Percentiles rank a stretch among this genome's conserved stretches.
Evolutionary conservation across 2,888 invertebrate species (phyloP).

Genomic region (Ypsolopha scabrella): DNA sequence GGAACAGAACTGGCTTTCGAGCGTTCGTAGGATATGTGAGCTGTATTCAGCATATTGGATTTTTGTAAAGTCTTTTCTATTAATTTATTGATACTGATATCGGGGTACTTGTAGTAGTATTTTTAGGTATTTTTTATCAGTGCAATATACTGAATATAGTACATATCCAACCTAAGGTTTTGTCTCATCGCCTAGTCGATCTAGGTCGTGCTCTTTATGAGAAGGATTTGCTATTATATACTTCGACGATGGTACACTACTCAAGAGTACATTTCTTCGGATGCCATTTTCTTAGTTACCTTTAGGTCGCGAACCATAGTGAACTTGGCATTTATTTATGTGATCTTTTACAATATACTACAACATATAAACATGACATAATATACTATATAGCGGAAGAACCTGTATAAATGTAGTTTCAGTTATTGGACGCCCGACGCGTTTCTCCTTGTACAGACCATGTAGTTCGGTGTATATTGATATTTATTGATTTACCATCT

Average conservation of each 20-base stretch:
- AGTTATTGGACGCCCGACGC: conserved; percentile 16
- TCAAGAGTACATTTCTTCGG: conserved; percentile 24
- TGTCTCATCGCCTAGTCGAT: conserved; percentile 12
- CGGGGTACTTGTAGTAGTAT: conserved; percentile 9
- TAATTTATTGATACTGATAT: conserved; percentile 13
- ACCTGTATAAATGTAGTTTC: conserved; percentile 33
- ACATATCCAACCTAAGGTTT: conserved; percentile 28
- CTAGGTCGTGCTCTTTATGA: conserved; percentile 24
- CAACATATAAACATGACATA: conserved; percentile 62
- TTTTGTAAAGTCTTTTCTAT: conserved; percentile 10
- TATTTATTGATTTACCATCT: neutral
- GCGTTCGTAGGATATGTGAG: conserved; percentile 17
- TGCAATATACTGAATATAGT: conserved; percentile 45
- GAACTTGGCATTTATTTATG: conserved; percentile 68
- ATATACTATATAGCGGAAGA: conserved; percentile 38
- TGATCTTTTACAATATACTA: conserved; percentile 50
- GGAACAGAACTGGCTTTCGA: conserved; percentile 16
- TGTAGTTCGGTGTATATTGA: conserved; percentile 44
- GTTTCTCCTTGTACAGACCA: conserved; percentile 33
- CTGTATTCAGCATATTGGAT: conserved; percentile 37
- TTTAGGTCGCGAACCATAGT: conserved; percentile 60
- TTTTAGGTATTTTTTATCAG: conserved; percentile 13
- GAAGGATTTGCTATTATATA: conserved; percentile 14
- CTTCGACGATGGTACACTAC: conserved; percentile 12
- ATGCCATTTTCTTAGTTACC: conserved; percentile 69